phyloP scores from a whole-genome alignment of 2,888 invertebrate genomes.

The Merodon equestris region DNA sequence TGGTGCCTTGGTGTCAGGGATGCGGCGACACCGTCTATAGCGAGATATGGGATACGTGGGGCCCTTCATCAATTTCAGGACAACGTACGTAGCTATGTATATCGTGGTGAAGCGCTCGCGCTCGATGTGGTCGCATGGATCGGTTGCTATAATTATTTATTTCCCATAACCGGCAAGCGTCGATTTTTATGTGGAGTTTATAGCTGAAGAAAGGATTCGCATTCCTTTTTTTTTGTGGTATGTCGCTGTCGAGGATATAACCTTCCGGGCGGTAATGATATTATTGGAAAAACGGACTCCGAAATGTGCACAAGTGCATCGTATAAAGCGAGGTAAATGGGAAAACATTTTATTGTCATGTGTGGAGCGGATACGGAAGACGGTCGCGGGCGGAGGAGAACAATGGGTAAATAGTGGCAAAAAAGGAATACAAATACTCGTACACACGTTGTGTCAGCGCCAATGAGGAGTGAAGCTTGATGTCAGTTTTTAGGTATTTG shows the following conservation, averaged over 20 bases:
- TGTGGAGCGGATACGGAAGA: constrained; percentile 9
- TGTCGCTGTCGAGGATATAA: constrained; percentile 3
- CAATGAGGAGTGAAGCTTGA: constrained; percentile 27
- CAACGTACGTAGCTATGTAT: too few relatives aligned
- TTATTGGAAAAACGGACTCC: constrained; percentile 32
- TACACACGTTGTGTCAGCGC: too few relatives aligned
- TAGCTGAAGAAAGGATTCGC: constrained; percentile 12
- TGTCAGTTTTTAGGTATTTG: constrained; percentile 27
- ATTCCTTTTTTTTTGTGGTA: constrained; percentile 18
- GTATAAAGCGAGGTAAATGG: constrained; percentile 34
- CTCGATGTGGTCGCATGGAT: background rate
- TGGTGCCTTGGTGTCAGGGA: background rate
- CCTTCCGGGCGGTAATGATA: constrained; percentile 35
- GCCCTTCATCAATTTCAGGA: constrained; percentile 14
- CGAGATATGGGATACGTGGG: background rate
- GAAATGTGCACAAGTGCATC: constrained; percentile 48
- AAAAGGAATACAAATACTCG: too few relatives aligned
- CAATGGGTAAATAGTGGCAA: too few relatives aligned
- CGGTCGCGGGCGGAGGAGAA: too few relatives aligned
- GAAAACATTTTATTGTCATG: constrained; percentile 48
- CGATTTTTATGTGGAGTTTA: constrained; percentile 55
- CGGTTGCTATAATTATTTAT: constrained; percentile 51
- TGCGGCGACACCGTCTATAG: too few relatives aligned
- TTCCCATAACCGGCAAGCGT: constrained; percentile 48
- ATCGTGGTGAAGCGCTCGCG: background rate